phyloP scores from a whole-genome alignment of 1,140 invertebrate species.

The Drosophila saltans region DNA sequence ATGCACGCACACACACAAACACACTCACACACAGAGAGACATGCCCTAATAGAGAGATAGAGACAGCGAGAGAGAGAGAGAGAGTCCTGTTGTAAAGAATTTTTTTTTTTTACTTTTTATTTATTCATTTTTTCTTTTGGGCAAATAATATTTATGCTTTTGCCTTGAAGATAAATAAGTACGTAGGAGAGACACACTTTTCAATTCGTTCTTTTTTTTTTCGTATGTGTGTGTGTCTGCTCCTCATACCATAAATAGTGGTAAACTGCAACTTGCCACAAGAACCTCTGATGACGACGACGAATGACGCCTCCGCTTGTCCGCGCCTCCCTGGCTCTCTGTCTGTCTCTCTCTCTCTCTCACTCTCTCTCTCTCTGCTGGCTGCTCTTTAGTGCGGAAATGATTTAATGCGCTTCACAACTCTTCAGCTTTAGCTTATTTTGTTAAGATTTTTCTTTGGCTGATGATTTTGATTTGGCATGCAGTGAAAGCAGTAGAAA shows the following conservation, averaged over 20 bases:
- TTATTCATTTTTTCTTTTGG: slow-evolving; percentile 50
- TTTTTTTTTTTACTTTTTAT: slow-evolving; percentile 18
- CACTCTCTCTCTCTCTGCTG: slow-evolving; percentile 10
- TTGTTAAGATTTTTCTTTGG: slow-evolving; percentile 74
- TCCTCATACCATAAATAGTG: slow-evolving; percentile 64
- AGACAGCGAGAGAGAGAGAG: slow-evolving; percentile 1
- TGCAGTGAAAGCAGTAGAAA: slow-evolving; percentile 18
- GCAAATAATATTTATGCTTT: slow-evolving; percentile 71
- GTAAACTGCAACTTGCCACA: slow-evolving; percentile 70
- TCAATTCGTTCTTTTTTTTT: slow-evolving; percentile 32
- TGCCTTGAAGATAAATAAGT: slow-evolving; percentile 45
- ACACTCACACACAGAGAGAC: slow-evolving; percentile 50
- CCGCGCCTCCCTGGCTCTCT: not conserved
- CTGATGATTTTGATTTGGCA: slow-evolving; percentile 66
- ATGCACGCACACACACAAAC: slow-evolving; percentile 47
- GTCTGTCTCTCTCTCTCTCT: not conserved
- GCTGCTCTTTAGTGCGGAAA: slow-evolving; percentile 75
- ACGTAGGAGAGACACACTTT: slow-evolving; percentile 54
- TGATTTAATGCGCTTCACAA: slow-evolving; percentile 79
- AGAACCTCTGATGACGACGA: slow-evolving; percentile 25
- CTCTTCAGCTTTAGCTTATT: slow-evolving; percentile 65
- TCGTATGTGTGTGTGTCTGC: not conserved
- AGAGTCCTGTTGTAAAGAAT: slow-evolving; percentile 27
- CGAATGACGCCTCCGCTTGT: no score
- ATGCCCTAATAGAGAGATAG: slow-evolving; percentile 51